A percentile compares a stretch with the other conserved stretches of the same genome.
Conservation (phyloP, 2,888 invertebrate genomes). For the Ornithoptera alexandrae region DNA sequence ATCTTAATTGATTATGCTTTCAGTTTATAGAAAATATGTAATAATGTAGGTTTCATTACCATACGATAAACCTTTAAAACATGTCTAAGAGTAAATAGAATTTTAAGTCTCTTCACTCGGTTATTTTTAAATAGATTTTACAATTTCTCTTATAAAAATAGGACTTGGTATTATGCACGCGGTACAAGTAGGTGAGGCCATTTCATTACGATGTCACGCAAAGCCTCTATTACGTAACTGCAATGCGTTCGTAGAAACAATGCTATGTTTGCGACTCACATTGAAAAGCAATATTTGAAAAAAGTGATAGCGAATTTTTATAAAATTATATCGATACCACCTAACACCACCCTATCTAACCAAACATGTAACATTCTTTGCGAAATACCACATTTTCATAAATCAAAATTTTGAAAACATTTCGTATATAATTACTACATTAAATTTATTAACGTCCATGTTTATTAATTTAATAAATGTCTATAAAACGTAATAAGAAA, state of each 20-base stretch:
- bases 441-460: too few species aligned
- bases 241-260: conserved; percentile 55
- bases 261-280: conserved; percentile 29
- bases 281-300: not conserved
- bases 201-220: conserved; percentile 49
- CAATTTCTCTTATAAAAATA: conserved; percentile 16
- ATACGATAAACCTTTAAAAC: too few species aligned
- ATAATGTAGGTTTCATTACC: too few species aligned
- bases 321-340: not conserved
- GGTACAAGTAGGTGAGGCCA: conserved; percentile 35
- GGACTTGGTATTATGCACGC: conserved; percentile 15
- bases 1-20: too few species aligned
- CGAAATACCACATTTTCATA: too few species aligned
- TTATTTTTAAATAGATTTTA: conserved; percentile 2
- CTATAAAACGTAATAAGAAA: too few species aligned
- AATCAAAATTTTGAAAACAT: too few species aligned
- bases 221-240: conserved; percentile 42
- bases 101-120: conserved; percentile 1
- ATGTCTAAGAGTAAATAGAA: not conserved
- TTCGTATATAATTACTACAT: too few species aligned
- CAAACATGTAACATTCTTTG: too few species aligned
- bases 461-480: too few species aligned
- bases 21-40: too few species aligned
- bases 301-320: not conserved
- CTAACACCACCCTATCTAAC: too few species aligned